These are phyloP conservation scores for Ficedula albicollis DNA, from an alignment of 2,797 vertebrate species.

Conservation along the genomic window DNA sequence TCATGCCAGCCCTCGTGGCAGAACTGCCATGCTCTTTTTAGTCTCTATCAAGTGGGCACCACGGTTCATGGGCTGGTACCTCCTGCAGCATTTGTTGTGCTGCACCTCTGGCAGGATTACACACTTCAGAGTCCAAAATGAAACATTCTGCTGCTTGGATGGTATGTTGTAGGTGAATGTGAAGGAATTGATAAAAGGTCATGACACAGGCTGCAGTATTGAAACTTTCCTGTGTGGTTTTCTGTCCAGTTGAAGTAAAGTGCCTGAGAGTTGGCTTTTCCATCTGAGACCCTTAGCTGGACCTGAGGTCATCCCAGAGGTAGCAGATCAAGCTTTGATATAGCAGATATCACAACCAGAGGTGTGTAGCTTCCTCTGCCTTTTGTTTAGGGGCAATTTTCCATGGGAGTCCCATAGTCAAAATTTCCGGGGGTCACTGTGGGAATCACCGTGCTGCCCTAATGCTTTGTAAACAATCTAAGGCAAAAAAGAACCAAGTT, in stretches of 20 bases:
- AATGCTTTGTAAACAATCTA: neutral
- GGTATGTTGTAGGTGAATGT: neutral
- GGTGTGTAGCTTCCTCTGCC: neutral
- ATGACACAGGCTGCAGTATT: neutral
- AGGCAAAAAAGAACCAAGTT: neutral
- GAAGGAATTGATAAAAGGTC: neutral
- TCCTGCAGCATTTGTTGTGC: neutral
- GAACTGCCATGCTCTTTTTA: neutral
- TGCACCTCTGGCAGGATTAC: neutral
- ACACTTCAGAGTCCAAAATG: neutral
- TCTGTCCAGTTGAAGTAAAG: neutral
- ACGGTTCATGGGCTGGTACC: neutral
- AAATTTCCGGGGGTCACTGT: neutral
- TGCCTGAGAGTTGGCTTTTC: neutral
- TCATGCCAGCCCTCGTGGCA: neutral
- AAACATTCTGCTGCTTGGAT: neutral
- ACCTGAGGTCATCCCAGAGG: neutral
- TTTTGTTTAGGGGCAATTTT: neutral
- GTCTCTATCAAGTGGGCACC: neutral
- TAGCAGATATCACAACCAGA: neutral
- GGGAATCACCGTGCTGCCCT: neutral
- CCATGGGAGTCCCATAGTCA: neutral
- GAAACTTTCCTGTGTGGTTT: neutral
- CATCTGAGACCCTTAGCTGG: neutral
- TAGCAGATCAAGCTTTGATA: neutral